These are phyloP conservation scores for Hoplostethus mediterraneus DNA, from an alignment of 2,797 vertebrate species.

Conservation along the genomic window DNA sequence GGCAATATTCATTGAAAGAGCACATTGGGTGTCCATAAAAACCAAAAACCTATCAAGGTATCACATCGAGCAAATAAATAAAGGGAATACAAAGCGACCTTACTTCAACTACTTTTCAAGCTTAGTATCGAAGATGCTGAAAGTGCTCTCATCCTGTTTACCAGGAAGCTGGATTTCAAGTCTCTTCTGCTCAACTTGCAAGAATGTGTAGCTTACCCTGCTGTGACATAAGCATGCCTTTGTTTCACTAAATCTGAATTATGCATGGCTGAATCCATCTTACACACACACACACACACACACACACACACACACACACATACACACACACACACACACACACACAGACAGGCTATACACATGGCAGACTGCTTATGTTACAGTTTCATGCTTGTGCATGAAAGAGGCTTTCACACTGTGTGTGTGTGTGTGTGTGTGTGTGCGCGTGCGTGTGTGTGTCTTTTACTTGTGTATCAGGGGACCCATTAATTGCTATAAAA, in stretches of 20 bases:
- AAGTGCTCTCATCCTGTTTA: slow-evolving; percentile 45
- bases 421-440: neutral
- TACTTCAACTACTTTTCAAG: too few relatives aligned
- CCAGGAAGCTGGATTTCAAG: slow-evolving; percentile 62
- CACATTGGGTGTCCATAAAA: too few relatives aligned
- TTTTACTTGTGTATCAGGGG: too few relatives aligned
- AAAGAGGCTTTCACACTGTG: slow-evolving; percentile 51
- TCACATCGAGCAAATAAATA: too few relatives aligned
- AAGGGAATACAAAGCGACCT: neutral
- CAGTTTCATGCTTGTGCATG: slow-evolving; percentile 41
- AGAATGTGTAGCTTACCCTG: slow-evolving; percentile 64
- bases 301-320: slow-evolving; percentile 20
- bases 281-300: slow-evolving; percentile 31
- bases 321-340: slow-evolving; percentile 24
- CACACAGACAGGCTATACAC: slow-evolving; percentile 4
- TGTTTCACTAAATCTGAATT: slow-evolving; percentile 77
- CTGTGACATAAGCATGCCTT: slow-evolving; percentile 76
- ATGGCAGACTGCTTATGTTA: slow-evolving; percentile 36
- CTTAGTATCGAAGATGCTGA: slow-evolving; percentile 37
- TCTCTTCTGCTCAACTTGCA: slow-evolving; percentile 72
- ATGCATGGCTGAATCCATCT: slow-evolving; percentile 67
- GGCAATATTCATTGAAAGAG: too few relatives aligned
- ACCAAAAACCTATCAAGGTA: too few relatives aligned
- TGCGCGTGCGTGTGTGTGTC: neutral
- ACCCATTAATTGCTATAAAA: too few relatives aligned